Conservation (phyloP, 1,140 invertebrate genomes). For the Elymnias hypermnestra region DNA sequence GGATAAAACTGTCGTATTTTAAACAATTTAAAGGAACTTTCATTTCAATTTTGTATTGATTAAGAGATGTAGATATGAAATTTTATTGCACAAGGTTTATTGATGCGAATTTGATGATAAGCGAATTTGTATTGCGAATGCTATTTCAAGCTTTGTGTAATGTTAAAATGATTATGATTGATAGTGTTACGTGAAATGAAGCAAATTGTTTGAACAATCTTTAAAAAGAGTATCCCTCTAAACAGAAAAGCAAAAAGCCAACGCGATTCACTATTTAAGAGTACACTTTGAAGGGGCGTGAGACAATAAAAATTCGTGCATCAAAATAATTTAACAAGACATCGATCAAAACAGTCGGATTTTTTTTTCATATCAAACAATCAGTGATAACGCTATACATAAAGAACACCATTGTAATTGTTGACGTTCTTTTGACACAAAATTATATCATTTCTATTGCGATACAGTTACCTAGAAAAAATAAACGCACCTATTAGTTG, state of each 20-base stretch:
- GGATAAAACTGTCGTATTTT: no score
- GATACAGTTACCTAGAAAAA: slow-evolving; percentile 26
- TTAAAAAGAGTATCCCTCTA: not conserved
- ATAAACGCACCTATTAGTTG: slow-evolving; percentile 25
- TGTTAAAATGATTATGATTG: slow-evolving; percentile 23
- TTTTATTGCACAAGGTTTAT: slow-evolving; percentile 7
- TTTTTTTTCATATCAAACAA: no score
- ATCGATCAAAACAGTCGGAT: no score
- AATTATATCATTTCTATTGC: slow-evolving; percentile 17
- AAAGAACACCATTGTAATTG: no score
- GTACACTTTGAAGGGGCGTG: no score
- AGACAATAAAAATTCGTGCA: no score
- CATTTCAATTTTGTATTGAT: no score
- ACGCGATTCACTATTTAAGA: no score
- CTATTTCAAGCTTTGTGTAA: slow-evolving; percentile 24
- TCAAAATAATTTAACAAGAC: no score
- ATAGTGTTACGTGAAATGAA: slow-evolving; percentile 7
- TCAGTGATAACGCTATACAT: no score
- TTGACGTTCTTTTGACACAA: not conserved
- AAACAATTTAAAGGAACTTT: no score
- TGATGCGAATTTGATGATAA: slow-evolving; percentile 41
- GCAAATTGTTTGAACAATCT: not conserved
- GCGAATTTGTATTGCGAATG: slow-evolving; percentile 15
- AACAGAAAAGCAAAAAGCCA: no score
- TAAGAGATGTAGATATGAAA: slow-evolving; percentile 12